Evolutionary conservation across 64 coral and sea anemone genomes (phyloP).

Genomic region (Cladopsammia gracilis): DNA sequence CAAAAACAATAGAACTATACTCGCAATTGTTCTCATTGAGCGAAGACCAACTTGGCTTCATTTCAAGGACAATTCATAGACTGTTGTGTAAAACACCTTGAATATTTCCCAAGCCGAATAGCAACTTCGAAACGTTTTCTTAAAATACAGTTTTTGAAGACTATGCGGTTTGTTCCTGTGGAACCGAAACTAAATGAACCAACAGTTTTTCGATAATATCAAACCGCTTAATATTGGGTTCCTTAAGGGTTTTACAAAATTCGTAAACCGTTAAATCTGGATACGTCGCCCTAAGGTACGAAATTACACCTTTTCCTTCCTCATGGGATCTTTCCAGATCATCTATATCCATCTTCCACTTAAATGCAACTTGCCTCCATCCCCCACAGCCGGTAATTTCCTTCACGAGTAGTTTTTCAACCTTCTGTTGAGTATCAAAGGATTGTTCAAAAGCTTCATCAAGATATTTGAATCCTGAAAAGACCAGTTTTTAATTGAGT

Average conservation of each 20-base stretch:
- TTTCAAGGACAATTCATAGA: no score
- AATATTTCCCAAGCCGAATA: no score
- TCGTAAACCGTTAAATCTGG: constrained; percentile 19
- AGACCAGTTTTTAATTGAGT: background rate
- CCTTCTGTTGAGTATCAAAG: background rate
- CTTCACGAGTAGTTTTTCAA: background rate
- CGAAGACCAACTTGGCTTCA: no score
- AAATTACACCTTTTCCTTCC: background rate
- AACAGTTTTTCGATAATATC: no score
- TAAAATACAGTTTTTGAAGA: no score
- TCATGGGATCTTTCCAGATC: background rate
- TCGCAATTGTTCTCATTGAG: no score
- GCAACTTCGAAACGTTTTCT: no score
- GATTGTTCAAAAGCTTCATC: background rate
- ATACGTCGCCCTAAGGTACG: background rate
- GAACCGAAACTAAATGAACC: no score
- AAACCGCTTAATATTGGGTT: background rate
- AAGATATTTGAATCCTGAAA: background rate
- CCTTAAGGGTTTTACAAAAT: constrained; percentile 12
- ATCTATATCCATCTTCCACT: background rate
- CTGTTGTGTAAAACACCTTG: no score
- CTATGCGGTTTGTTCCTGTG: no score
- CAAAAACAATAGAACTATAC: no score
- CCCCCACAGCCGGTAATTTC: background rate
- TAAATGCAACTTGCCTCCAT: background rate